Percentiles rank a stretch among this genome's conserved stretches.
Evolutionary conservation across 1,140 invertebrate species (phyloP).

Genomic region (Drosophila sproati): DNA sequence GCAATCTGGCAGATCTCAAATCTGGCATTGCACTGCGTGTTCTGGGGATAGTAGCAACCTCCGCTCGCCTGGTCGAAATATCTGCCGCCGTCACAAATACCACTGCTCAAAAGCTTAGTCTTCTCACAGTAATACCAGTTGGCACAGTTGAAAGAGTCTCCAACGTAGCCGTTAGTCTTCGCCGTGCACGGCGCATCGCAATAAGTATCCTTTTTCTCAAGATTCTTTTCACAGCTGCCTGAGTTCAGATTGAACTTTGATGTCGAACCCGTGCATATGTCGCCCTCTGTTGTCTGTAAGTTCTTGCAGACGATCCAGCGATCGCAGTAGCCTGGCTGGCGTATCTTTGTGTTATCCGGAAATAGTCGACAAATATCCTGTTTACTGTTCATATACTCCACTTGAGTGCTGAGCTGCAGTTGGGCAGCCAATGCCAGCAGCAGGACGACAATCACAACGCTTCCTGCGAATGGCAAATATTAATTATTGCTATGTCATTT

Average conservation of each 20-base stretch:
- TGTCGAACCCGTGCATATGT: neutral
- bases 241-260: slow-evolving; percentile 17
- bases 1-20: slow-evolving; percentile 63
- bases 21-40: slow-evolving; percentile 39
- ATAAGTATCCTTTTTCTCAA: slow-evolving; percentile 43
- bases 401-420: slow-evolving; percentile 46
- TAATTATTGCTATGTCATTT: neutral
- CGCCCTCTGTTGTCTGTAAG: slow-evolving; percentile 1
- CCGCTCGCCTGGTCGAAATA: slow-evolving; percentile 42
- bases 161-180: slow-evolving; percentile 41
- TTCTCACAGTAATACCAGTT: slow-evolving; percentile 66
- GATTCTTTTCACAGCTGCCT: neutral
- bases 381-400: slow-evolving; percentile 20
- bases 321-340: slow-evolving; percentile 62
- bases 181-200: slow-evolving; percentile 36
- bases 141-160: slow-evolving; percentile 47
- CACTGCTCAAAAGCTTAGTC: neutral
- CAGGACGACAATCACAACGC: neutral
- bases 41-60: slow-evolving; percentile 47
- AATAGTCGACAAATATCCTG: slow-evolving; percentile 67
- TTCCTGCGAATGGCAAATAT: slow-evolving; percentile 16
- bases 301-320: slow-evolving; percentile 54
- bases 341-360: slow-evolving; percentile 42
- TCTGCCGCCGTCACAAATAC: slow-evolving; percentile 37
- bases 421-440: slow-evolving; percentile 30